phyloP scores from a whole-genome alignment of 30 jellyfish, hydroid and myxozoan genomes.

The Morbakka virulenta region DNA sequence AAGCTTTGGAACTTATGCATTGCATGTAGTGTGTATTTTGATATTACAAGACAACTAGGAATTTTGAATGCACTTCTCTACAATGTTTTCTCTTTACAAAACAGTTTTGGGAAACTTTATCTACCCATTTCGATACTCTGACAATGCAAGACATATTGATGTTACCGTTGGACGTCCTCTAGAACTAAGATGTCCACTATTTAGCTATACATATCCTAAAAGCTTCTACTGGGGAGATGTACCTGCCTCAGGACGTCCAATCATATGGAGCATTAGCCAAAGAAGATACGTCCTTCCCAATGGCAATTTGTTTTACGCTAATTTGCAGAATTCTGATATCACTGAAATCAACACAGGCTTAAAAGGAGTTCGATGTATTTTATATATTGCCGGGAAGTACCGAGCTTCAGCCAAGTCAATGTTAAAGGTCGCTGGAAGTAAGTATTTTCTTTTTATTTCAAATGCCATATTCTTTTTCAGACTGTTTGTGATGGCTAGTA shows the following conservation, averaged over 20 bases:
- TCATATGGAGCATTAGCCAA: constrained; percentile 23
- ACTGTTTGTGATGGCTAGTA: too few relatives aligned
- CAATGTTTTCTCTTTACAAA: too few relatives aligned
- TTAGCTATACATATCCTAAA: constrained; percentile 65
- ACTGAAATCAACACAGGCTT: constrained; percentile 54
- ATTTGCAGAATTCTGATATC: constrained; percentile 62
- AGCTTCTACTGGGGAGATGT: constrained; percentile 67
- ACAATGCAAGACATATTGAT: constrained; percentile 27
- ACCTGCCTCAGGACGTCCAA: constrained; percentile 58
- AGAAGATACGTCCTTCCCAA: constrained; percentile 67
- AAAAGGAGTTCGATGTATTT: constrained; percentile 61
- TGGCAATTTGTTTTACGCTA: constrained; percentile 68
- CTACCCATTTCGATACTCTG: constrained; percentile 50
- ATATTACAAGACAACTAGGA: too few relatives aligned
- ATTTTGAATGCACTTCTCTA: too few relatives aligned
- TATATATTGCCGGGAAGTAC: constrained; percentile 69
- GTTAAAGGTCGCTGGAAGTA: constrained; percentile 71
- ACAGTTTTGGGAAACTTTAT: constrained; percentile 67
- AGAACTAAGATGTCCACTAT: constrained; percentile 65
- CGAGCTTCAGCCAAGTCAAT: constrained; percentile 56
- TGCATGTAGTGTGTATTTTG: too few relatives aligned
- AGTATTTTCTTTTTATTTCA: not conserved
- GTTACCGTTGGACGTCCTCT: constrained; percentile 79
- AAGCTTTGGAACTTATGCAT: too few relatives aligned
- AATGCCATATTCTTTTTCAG: too few relatives aligned